A percentile compares a stretch with the other conserved stretches of the same genome.
Evolutionary conservation across 2,888 invertebrate genomes (phyloP).

Genomic region (Troilus luridus): DNA sequence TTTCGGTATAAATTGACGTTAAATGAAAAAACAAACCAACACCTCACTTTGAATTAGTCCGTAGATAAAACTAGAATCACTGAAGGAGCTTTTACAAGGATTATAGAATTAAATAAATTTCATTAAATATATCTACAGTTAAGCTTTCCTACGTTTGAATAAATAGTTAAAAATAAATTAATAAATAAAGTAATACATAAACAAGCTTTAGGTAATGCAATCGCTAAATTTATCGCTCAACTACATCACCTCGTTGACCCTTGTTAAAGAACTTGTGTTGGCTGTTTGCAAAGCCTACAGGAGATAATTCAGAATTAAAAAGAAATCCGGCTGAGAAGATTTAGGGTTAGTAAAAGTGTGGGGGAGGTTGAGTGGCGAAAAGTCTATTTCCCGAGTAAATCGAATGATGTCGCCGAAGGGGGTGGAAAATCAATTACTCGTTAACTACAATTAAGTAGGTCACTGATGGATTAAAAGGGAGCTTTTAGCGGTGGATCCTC

Average conservation of each 20-base stretch:
- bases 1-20: too few species aligned
- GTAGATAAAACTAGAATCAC: too few species aligned
- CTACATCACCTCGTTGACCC: background rate
- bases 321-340: slow-evolving; percentile 27
- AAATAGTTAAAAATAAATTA: background rate
- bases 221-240: background rate
- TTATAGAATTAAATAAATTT: too few species aligned
- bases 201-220: background rate
- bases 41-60: too few species aligned
- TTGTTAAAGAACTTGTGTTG: background rate
- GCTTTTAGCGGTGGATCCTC: slow-evolving; percentile 37
- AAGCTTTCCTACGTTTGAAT: too few species aligned
- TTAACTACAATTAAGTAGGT: slow-evolving; percentile 56
- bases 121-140: too few species aligned
- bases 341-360: slow-evolving; percentile 44
- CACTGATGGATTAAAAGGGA: slow-evolving; percentile 57
- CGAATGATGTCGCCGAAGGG: slow-evolving; percentile 50
- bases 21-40: too few species aligned
- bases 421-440: slow-evolving; percentile 52
- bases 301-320: slow-evolving; percentile 10
- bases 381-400: slow-evolving; percentile 54
- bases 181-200: background rate
- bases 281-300: background rate
- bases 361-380: slow-evolving; percentile 48
- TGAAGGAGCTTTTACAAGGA: too few species aligned